A percentile compares a stretch with the other conserved stretches of the same genome.
Evolutionary conservation across 2,113 vertebrate genomes (phyloP).

Genomic region (Tonatia bakeri): DNA sequence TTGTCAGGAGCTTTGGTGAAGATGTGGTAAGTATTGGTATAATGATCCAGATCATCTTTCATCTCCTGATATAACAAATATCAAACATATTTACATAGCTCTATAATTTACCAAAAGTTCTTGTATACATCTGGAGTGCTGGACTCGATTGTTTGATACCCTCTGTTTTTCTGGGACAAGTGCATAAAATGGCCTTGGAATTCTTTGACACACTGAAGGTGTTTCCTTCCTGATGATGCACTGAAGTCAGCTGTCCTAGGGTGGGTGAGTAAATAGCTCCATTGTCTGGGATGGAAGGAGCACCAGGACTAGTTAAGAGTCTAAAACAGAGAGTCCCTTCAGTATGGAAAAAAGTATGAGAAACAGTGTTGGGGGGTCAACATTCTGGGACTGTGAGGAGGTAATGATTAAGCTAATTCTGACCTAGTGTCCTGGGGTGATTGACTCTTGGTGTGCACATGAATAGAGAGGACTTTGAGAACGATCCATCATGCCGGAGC

Average conservation of each 20-base stretch:
- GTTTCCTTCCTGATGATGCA: background rate
- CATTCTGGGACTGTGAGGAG: background rate
- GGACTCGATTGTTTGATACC: background rate
- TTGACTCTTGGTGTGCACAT: background rate
- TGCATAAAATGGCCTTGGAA: background rate
- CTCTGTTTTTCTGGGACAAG: background rate
- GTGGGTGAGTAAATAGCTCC: background rate
- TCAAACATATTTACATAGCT: background rate
- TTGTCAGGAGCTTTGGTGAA: constrained; percentile 24
- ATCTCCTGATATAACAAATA: constrained; percentile 26
- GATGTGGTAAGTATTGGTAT: constrained; percentile 40
- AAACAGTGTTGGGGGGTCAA: background rate
- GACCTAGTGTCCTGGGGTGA: background rate
- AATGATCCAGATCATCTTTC: constrained; percentile 31
- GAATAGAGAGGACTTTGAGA: background rate
- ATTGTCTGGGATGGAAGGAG: background rate
- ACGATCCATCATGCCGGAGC: background rate
- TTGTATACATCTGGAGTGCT: background rate
- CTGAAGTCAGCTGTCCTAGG: background rate
- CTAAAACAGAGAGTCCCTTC: background rate
- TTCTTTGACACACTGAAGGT: background rate
- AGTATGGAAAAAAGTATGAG: background rate
- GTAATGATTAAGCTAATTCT: background rate
- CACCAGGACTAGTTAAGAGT: background rate
- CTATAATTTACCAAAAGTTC: background rate